Percentiles rank a stretch among this genome's conserved stretches.
phyloP scores from a whole-genome alignment of 2,797 vertebrate genomes.

The Selene dorsalis region DNA sequence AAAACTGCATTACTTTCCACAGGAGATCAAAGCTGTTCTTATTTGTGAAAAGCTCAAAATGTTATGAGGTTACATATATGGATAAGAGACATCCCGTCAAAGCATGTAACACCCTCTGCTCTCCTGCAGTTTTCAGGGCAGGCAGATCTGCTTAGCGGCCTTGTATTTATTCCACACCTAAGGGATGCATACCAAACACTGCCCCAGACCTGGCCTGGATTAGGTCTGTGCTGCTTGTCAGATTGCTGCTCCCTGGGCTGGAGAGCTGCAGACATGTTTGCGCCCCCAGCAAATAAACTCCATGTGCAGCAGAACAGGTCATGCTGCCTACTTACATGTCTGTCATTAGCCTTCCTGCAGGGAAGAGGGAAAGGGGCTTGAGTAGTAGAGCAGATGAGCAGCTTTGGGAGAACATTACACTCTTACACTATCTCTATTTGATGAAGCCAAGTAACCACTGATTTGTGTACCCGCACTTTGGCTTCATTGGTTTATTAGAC shows the following conservation, averaged over 20 bases:
- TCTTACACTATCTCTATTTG: conserved; percentile 47
- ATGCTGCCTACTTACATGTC: conserved; percentile 75
- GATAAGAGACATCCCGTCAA: conserved; percentile 79
- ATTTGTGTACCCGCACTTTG: not conserved
- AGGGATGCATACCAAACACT: conserved; percentile 88
- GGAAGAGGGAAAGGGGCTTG: conserved; percentile 43
- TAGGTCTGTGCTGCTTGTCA: conserved; percentile 80
- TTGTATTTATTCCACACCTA: conserved; percentile 81
- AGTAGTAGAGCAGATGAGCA: conserved; percentile 69
- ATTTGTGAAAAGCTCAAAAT: conserved; percentile 79
- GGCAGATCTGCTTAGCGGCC: conserved; percentile 73
- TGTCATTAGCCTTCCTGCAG: conserved; percentile 75
- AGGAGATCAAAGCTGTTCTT: conserved; percentile 83
- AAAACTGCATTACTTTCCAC: conserved; percentile 79
- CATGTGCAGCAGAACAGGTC: conserved; percentile 78
- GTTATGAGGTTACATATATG: conserved; percentile 81
- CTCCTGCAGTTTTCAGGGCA: conserved; percentile 60
- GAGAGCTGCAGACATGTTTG: conserved; percentile 68
- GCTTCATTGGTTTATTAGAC: not conserved
- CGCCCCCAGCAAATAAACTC: conserved; percentile 78
- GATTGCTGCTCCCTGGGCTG: conserved; percentile 79
- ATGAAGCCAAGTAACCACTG: conserved; percentile 1
- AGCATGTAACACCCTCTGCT: conserved; percentile 62
- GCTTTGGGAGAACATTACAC: conserved; percentile 51
- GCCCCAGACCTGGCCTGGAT: conserved; percentile 83